phyloP scores from a whole-genome alignment of 2,888 invertebrate genomes.

The Limnephilus lunatus region DNA sequence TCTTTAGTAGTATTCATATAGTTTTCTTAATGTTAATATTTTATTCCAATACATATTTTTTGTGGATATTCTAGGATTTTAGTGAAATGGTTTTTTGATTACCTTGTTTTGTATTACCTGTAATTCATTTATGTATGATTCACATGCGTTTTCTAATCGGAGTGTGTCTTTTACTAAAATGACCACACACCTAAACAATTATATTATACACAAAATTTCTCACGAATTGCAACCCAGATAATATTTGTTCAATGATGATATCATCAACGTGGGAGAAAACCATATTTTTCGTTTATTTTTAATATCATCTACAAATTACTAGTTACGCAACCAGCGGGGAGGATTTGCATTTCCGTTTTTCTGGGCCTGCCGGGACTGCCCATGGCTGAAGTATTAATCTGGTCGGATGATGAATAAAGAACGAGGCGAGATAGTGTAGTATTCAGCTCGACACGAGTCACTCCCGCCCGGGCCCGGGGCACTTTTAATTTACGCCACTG shows the following conservation, averaged over 20 bases:
- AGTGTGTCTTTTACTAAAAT: too few relatives aligned
- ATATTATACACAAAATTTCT: neutral
- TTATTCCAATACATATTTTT: too few relatives aligned
- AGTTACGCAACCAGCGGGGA: neutral
- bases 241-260: neutral
- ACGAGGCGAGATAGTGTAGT: constrained; percentile 16
- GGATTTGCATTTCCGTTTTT: constrained; percentile 10
- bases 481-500: constrained; percentile 55
- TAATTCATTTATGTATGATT: too few relatives aligned
- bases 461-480: constrained; percentile 21
- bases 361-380: constrained; percentile 36
- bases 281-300: neutral
- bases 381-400: constrained; percentile 60
- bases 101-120: too few relatives aligned
- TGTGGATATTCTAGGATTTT: too few relatives aligned
- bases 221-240: neutral
- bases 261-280: too few relatives aligned
- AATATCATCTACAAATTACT: neutral
- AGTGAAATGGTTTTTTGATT: too few relatives aligned
- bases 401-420: constrained; percentile 49
- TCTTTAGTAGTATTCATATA: too few relatives aligned
- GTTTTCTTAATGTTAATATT: too few relatives aligned
- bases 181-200: too few relatives aligned
- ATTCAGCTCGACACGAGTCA: constrained; percentile 36
- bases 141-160: too few relatives aligned